Evolutionary conservation across 2,888 invertebrate genomes (phyloP), one percentile per base, ranked within the genome.

Genomic region (Marasmarcha lunaedactyla): DNA sequence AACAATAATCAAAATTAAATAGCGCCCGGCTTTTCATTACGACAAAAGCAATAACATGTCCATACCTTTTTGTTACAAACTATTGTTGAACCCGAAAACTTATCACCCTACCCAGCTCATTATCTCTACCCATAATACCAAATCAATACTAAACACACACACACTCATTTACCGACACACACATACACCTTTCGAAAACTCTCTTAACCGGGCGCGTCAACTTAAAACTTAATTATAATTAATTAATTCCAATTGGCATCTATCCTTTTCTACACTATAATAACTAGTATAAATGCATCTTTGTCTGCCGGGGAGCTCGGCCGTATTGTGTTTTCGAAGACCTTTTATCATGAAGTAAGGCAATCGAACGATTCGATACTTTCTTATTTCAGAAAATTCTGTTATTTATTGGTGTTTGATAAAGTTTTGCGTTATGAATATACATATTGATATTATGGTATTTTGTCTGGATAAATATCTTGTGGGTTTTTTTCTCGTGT

Each of bases 181-280:
- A 61, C 67, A 59, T 55, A 64, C 60, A 59, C 61, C 62, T 34
- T 12, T 4, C 12, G 61, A 65, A 72, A 76, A 73, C 71, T 73
- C 71, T 71, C 77, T 77, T 83, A 81, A 83, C 78, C 71, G 71
- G 71, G 74, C 85, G 85, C 86, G 87, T 86, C 87, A 88, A 89
- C 90, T 89, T 88, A 90, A 83, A 90, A 90, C 90, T 90, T 89
- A 89, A 90, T 90, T 90, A 90, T 89, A 90, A 90, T 90, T 90
- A 90, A 90, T 88, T 89, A 88, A 89, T 88, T 88, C 88, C 87
- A 87, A 88, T 88, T 87, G 87, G 67, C 65, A 62, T 59, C 63
- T 60, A 58, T 83, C 77, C 68, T 68, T 65, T 60, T 81, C 78
- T 49, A 59, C 47, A 73, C 42, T 44, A 51, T 42, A 43, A 47